Base-by-base conservation (phyloP, 2,888 invertebrate species). In the Yponomeuta sedellus region DNA sequence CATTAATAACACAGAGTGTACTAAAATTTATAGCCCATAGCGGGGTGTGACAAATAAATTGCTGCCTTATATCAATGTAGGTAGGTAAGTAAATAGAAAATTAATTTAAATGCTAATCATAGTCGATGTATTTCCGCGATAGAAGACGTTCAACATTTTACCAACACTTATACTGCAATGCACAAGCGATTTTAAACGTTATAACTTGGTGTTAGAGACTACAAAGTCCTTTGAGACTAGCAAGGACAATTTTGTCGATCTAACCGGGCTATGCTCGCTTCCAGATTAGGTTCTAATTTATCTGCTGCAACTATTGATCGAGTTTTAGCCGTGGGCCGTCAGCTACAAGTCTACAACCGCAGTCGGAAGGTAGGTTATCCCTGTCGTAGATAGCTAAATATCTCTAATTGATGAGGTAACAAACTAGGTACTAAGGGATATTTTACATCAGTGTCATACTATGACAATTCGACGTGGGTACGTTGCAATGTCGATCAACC, bases 31-130 rank as follows among this genome's bases (percentile, higher is more conserved):
- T 52, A 16, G 44, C 44, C 44, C 16, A 16, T 52, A 16, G 16
- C 44, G 3, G 16, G 44, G 44, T 52, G 44, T 52, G 1, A 52
- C 16, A 52, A 52, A 52, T 52, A 52, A 52, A 16, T 52, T 52
- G 44, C 44, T 16, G 44, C 44, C 44, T 16, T 52, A 16, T 52
- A 52, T 52, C 44, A 16, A 52, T 52, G 16, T 4, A 52, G 34
- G 34, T 34, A 52, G 44, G 44, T 52, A 22, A 3, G 57, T 64
- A 57, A 44, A 57, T 58, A 28, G 64, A 25, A 57, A 64, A 64
- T 64, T 64, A 64, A 64, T 64, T 57, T 64, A 64, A 52, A 64
- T 64, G 64, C 57, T 56, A 64, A 64, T 57, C 16, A 20, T 20
- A 40, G 20, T 16, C 16, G 16, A 52, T 12, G 16, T 52, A 52